Conservation (phyloP, 2,113 vertebrate genomes). For the Morone chrysops region DNA sequence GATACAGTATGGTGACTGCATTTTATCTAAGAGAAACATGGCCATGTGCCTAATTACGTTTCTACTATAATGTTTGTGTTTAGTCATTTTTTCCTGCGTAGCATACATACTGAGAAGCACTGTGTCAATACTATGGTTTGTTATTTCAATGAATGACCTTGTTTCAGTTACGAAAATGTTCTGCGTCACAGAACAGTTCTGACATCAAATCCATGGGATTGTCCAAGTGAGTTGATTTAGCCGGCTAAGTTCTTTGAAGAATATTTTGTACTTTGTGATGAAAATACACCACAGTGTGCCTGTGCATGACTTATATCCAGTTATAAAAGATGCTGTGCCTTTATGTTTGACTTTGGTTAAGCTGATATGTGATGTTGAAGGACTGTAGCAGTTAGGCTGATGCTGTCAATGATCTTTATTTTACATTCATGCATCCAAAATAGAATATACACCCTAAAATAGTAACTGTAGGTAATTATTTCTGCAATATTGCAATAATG, state of each 20-base stretch:
- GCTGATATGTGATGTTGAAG: conserved; percentile 7
- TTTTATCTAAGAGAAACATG: neutral
- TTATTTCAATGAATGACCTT: conserved; percentile 37
- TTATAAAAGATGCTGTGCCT: neutral
- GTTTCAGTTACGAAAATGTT: conserved; percentile 1
- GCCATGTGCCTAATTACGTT: neutral
- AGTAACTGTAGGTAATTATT: neutral
- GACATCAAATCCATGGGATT: conserved; percentile 30
- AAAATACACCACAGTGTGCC: neutral
- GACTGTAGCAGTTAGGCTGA: neutral
- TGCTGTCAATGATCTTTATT: neutral
- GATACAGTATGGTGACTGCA: neutral
- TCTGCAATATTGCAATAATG: neutral
- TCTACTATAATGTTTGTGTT: neutral
- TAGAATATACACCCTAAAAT: too few relatives aligned
- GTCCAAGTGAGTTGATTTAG: conserved; percentile 21
- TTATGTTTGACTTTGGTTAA: neutral
- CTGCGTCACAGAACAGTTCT: conserved; percentile 43
- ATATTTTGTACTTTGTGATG: conserved; percentile 18
- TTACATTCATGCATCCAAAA: neutral
- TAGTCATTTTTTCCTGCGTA: neutral
- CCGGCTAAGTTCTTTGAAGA: conserved; percentile 15
- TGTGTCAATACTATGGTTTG: conserved; percentile 9
- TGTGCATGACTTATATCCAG: neutral
- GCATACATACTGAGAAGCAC: neutral